These are phyloP conservation scores for Rhabdomys dilectus DNA, from an alignment of 2,113 vertebrate genomes.

Conservation along the genomic window DNA sequence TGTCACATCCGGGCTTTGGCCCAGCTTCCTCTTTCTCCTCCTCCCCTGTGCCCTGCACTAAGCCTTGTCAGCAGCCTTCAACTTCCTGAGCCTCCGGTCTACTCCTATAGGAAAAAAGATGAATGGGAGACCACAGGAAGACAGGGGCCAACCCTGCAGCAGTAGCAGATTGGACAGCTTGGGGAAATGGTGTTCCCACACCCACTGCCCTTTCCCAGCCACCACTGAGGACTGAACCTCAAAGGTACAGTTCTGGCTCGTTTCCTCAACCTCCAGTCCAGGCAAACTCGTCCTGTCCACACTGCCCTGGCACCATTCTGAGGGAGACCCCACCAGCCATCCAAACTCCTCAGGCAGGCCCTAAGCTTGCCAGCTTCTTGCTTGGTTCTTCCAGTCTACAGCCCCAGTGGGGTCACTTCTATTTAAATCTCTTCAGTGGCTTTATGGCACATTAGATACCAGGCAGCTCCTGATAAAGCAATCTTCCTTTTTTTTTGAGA, in stretches of 20 bases:
- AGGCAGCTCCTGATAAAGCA: not conserved
- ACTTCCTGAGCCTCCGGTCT: not conserved
- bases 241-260: not conserved
- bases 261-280: not conserved
- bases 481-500: not conserved
- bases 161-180: not conserved
- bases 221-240: not conserved
- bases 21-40: conserved; percentile 64
- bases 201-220: not conserved
- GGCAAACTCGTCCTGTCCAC: not conserved
- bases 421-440: not conserved
- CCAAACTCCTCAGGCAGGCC: not conserved
- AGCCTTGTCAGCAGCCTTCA: not conserved
- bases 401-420: not conserved
- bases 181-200: not conserved
- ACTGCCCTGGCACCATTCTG: no score
- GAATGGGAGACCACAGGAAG: not conserved
- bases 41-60: not conserved
- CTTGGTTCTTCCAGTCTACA: not conserved
- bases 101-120: not conserved
- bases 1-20: conserved; percentile 43
- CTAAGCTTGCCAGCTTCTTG: not conserved
- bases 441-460: not conserved
- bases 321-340: not conserved
- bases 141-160: not conserved